Conservation (phyloP, 2,113 vertebrate species). For the Erinaceus europaeus region DNA sequence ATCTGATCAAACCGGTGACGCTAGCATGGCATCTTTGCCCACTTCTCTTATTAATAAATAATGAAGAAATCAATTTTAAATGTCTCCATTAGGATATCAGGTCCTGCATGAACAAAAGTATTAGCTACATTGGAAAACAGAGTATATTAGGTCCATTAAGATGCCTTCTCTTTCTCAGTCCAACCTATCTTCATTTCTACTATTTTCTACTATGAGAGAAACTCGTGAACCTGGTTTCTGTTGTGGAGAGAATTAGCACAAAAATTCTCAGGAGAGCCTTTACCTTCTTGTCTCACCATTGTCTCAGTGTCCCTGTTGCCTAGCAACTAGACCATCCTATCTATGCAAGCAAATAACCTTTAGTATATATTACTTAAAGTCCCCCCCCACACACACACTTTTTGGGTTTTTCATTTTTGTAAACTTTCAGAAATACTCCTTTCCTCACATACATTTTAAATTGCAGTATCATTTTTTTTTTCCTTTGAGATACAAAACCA, state of each 20-base stretch:
- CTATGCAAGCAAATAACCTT: slow-evolving; percentile 21
- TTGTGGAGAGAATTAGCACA: slow-evolving; percentile 30
- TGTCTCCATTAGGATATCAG: background rate
- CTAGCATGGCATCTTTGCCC: too few relatives aligned
- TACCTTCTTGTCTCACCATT: background rate
- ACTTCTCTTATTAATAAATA: too few relatives aligned
- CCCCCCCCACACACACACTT: background rate
- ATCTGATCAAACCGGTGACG: too few relatives aligned
- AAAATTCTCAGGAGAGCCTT: slow-evolving; percentile 22
- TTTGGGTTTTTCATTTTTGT: slow-evolving; percentile 54
- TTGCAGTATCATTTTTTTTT: background rate
- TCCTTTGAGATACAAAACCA: background rate
- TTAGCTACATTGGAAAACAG: background rate
- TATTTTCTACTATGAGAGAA: slow-evolving; percentile 12
- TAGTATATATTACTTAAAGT: background rate
- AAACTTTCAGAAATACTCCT: slow-evolving; percentile 55
- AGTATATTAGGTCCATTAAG: background rate
- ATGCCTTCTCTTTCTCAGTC: background rate
- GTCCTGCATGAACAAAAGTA: background rate
- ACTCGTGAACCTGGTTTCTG: background rate
- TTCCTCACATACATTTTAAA: slow-evolving; percentile 49
- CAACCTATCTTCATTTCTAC: background rate
- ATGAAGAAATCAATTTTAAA: background rate
- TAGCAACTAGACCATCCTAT: slow-evolving; percentile 53
- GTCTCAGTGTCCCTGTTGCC: slow-evolving; percentile 52